A percentile compares a stretch with the other conserved stretches of the same genome.
Evolutionary conservation across 2,888 invertebrate genomes (phyloP).

Genomic region (Cryptosula pallasiana): DNA sequence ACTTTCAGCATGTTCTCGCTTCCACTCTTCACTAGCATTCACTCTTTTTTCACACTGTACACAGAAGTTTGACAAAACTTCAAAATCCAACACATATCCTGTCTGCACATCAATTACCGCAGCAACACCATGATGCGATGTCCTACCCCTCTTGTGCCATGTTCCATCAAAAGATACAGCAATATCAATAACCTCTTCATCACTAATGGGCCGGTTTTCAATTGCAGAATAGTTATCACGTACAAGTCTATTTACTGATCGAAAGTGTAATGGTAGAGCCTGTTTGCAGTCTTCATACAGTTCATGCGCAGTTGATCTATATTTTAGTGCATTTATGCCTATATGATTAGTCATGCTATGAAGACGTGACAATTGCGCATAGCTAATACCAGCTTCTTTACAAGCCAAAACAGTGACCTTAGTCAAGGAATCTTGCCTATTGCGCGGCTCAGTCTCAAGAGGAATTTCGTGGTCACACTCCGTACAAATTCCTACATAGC

Average conservation of each 20-base stretch:
- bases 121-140: background rate
- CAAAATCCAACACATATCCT: no score
- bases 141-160: slow-evolving; percentile 12
- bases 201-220: background rate
- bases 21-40: background rate
- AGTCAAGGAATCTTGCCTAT: background rate
- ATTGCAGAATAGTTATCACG: background rate
- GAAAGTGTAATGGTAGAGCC: background rate
- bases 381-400: background rate
- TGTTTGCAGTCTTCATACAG: background rate
- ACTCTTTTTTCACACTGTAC: background rate
- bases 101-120: background rate
- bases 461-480: no score
- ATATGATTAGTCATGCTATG: no score
- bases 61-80: no score
- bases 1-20: background rate
- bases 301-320: background rate
- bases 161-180: slow-evolving; percentile 4
- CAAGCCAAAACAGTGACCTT: background rate
- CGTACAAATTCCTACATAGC: no score
- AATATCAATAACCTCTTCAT: background rate
- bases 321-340: no score
- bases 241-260: background rate
- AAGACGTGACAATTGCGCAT: no score
- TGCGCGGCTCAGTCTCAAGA: background rate